A percentile compares a stretch with the other conserved stretches of the same genome.
These are phyloP conservation scores for Patiria pectinifera DNA, from an alignment of 53 echinoderm and acorn worm species.

Conservation along the genomic window DNA sequence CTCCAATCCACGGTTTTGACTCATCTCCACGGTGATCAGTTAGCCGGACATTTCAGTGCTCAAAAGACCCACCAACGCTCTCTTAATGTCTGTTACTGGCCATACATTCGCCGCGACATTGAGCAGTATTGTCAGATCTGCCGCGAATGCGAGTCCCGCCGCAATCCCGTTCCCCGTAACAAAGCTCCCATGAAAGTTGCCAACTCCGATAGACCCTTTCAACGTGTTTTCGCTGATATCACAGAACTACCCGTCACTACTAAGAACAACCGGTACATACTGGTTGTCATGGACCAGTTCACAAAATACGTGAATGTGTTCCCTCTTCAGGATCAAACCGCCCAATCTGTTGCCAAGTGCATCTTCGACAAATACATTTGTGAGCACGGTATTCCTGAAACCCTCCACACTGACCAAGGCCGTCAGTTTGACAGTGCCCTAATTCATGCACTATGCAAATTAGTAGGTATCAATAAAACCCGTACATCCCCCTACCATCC, in stretches of 20 bases:
- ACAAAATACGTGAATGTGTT: slow-evolving; percentile 71
- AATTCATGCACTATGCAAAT: slow-evolving; percentile 46
- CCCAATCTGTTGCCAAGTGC: slow-evolving; percentile 59
- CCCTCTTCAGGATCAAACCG: slow-evolving; percentile 58
- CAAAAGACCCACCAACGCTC: slow-evolving; percentile 38
- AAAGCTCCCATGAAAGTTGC: slow-evolving; percentile 51
- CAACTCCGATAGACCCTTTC: slow-evolving; percentile 42
- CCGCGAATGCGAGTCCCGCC: slow-evolving; percentile 41
- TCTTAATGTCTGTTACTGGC: slow-evolving; percentile 56
- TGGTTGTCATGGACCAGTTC: slow-evolving; percentile 70
- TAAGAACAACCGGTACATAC: slow-evolving; percentile 59
- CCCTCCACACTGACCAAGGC: slow-evolving; percentile 70
- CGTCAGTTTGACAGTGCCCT: slow-evolving; percentile 61
- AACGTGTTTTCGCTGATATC: slow-evolving; percentile 63
- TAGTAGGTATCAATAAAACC: slow-evolving; percentile 58
- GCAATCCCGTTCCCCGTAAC: slow-evolving; percentile 48
- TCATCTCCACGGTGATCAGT: slow-evolving; percentile 38
- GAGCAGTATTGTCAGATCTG: slow-evolving; percentile 39
- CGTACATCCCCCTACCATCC: slow-evolving; percentile 73
- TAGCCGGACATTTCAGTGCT: slow-evolving; percentile 56
- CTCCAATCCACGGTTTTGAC: slow-evolving; percentile 3
- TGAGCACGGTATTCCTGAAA: slow-evolving; percentile 67
- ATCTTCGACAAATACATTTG: slow-evolving; percentile 63
- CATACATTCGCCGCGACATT: slow-evolving; percentile 62
- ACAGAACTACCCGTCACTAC: slow-evolving; percentile 60